Percentiles rank a stretch among this genome's conserved stretches.
Conservation (phyloP, 2,113 vertebrate genomes). For the Amazona vittata region DNA sequence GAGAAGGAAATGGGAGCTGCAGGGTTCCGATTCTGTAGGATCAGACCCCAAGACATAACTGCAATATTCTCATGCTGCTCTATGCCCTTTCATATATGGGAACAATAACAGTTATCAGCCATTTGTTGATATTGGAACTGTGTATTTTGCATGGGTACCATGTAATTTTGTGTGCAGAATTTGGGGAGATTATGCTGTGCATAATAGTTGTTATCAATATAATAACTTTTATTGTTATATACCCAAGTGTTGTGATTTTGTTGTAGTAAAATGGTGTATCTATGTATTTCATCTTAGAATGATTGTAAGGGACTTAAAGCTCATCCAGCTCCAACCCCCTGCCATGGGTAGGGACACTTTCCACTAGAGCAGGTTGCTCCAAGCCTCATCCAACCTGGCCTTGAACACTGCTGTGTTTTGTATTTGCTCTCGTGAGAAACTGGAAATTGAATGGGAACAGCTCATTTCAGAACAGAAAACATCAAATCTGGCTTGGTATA, state of each 20-base stretch:
- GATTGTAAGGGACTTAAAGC: neutral
- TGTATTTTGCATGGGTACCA: neutral
- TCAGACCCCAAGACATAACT: neutral
- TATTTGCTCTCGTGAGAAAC: neutral
- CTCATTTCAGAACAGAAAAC: neutral
- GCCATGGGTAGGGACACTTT: neutral
- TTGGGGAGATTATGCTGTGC: neutral
- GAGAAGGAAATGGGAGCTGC: neutral
- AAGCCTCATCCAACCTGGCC: neutral
- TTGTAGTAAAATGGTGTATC: neutral
- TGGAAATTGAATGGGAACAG: neutral
- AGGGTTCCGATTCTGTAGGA: neutral
- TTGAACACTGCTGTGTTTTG: neutral
- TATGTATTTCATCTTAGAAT: neutral
- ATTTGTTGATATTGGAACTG: neutral
- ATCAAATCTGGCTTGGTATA: neutral
- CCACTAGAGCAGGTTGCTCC: neutral
- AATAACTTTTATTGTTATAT: neutral
- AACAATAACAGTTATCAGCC: neutral
- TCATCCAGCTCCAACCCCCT: neutral
- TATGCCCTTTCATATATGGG: neutral
- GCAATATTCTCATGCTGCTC: neutral
- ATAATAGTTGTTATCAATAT: neutral
- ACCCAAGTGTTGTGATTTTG: neutral
- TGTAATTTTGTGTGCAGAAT: neutral